These are phyloP conservation scores for Cryptocephalus moraei DNA, from an alignment of 2,888 invertebrate species.

Conservation along the genomic window DNA sequence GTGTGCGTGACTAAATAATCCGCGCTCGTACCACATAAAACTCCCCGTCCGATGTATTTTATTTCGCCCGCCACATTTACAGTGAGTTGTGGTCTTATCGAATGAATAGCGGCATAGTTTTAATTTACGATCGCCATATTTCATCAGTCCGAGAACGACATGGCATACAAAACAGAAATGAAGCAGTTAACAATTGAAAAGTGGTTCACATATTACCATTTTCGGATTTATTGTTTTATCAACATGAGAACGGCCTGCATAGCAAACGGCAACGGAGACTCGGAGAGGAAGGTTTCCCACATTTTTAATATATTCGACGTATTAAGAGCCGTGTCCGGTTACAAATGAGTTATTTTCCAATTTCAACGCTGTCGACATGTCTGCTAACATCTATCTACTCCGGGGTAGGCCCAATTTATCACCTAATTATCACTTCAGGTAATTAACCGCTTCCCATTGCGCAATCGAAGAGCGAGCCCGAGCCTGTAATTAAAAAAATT, in stretches of 20 bases:
- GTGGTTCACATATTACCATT: constrained; percentile 5
- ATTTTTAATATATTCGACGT: background rate
- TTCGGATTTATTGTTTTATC: constrained; percentile 3
- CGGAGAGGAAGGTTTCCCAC: too few species aligned
- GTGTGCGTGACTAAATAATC: too few species aligned
- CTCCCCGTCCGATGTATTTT: too few species aligned
- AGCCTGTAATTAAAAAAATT: too few species aligned
- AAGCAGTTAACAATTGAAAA: constrained; percentile 7
- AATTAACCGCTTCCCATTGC: constrained; percentile 1
- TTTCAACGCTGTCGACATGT: too few species aligned
- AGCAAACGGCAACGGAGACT: too few species aligned
- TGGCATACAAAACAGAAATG: constrained; percentile 8
- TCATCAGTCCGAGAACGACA: constrained; percentile 6
- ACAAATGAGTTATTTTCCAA: too few species aligned
- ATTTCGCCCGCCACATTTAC: too few species aligned
- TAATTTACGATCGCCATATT: constrained; percentile 5
- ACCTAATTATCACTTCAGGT: constrained; percentile 3
- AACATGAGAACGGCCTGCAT: background rate
- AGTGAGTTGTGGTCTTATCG: background rate
- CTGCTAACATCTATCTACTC: too few species aligned
- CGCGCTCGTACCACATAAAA: too few species aligned
- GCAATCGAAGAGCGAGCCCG: too few species aligned
- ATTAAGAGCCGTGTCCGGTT: too few species aligned
- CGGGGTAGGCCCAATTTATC: background rate
- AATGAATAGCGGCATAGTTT: constrained; percentile 3